Evolutionary conservation across 2,888 invertebrate genomes (phyloP), one percentile per base, ranked within the genome.

Genomic region (Metellina segmentata): DNA sequence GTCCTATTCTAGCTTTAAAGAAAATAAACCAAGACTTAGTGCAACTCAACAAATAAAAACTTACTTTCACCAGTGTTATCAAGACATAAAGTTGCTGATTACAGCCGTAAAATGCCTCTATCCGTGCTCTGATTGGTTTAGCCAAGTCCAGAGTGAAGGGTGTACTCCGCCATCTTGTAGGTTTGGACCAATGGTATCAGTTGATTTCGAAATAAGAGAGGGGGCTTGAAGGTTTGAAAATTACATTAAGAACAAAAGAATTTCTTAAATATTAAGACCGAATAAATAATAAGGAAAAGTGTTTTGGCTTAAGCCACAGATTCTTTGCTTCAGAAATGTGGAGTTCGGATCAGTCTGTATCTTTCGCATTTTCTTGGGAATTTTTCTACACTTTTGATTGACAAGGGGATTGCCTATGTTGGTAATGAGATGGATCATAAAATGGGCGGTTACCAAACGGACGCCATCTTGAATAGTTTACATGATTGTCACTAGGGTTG

Each of bases 21-120:
- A 92, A 91, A 91, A 83, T 91, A 91, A 92, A 89, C 74, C 75
- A 74, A 92, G 91, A 91, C 91, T 92, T 92, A 85, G 88, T 89
- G 81, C 88, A 92, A 88, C 91, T 92, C 91, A 92, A 88, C 91
- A 92, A 89, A 92, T 92, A 92, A 92, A 92, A 92, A 92, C 88
- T 92, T 92, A 92, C 88, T 92, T 92, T 92, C 88, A 70, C 88
- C 78, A 74, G 81, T 92, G 78, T 89, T 92, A 89, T 92, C 91
- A 92, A 88, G 91, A 81, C 91, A 92, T 92, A 92, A 92, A 92
- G 71, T 92, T 92, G 91, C 74, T 92, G 91, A 92, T 92, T 89
- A 82, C 88, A 52, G 74, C 16, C 81, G 89, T 92, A 92, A 92
- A 92, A 89, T 85, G 91, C 72, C 48, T 85, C 70, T 52, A 52